A percentile compares a stretch with the other conserved stretches of the same genome.
Conservation (phyloP, 1,140 invertebrate species). For the Chironomus striatipennis region DNA sequence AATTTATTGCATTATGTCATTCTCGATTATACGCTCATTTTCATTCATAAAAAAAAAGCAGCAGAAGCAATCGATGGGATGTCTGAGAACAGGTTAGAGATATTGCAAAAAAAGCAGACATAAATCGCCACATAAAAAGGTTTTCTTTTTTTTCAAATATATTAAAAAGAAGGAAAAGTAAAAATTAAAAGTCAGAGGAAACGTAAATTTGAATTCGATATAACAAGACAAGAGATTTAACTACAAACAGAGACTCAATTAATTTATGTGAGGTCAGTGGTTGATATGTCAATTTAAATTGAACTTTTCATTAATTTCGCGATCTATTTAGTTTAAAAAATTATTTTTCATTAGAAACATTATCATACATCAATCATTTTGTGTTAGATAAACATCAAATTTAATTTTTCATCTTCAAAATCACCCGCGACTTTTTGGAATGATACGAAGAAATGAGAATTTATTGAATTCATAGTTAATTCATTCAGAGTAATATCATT, state of each 20-base stretch:
- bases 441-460: not conserved
- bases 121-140: not conserved
- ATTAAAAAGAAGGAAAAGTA: not conserved
- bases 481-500: not conserved
- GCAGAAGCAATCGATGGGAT: not conserved
- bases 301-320: not conserved
- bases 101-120: not conserved
- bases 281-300: slow-evolving; percentile 6
- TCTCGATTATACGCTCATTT: not conserved
- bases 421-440: not conserved
- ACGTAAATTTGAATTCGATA: not conserved
- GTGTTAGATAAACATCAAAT: not conserved
- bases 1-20: slow-evolving; percentile 10
- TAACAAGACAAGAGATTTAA: not conserved
- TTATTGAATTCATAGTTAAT: not conserved
- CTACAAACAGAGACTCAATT: not conserved
- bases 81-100: not conserved
- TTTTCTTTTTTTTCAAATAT: no score
- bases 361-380: slow-evolving; percentile 1
- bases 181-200: not conserved
- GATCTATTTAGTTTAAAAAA: no score
- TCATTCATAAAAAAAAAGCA: slow-evolving; percentile 8
- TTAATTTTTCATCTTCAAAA: not conserved
- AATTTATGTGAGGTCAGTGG: not conserved
- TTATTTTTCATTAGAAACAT: not conserved